A percentile compares a stretch with the other conserved stretches of the same genome.
These are phyloP conservation scores for Pogona vitticeps DNA, from an alignment of 2,113 vertebrate species.

Conservation along the genomic window DNA sequence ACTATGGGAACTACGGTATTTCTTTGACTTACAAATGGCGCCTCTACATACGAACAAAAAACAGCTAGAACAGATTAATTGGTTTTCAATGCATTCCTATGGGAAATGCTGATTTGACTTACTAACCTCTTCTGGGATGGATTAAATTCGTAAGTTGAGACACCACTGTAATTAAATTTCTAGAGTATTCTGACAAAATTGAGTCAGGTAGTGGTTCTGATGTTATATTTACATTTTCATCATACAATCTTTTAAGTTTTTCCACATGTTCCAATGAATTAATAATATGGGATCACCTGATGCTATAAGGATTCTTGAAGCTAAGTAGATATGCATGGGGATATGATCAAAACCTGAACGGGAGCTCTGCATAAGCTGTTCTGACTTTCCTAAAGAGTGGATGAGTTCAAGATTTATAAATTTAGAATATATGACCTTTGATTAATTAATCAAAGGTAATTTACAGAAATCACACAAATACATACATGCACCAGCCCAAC, in stretches of 20 bases:
- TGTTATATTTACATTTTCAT: not conserved
- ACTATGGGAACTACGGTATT: too few relatives aligned
- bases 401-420: not conserved
- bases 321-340: not conserved
- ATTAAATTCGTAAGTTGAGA: too few relatives aligned
- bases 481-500: not conserved
- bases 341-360: not conserved
- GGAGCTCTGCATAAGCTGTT: not conserved
- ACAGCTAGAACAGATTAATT: too few relatives aligned
- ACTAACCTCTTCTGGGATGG: too few relatives aligned
- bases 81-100: too few relatives aligned
- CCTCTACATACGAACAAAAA: too few relatives aligned
- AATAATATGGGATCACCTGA: not conserved
- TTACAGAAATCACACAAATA: not conserved
- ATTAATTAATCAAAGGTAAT: not conserved
- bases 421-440: not conserved
- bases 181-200: not conserved
- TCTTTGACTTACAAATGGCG: too few relatives aligned
- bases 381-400: not conserved
- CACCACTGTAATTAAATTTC: too few relatives aligned
- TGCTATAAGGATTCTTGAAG: not conserved
- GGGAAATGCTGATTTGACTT: too few relatives aligned
- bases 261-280: too few relatives aligned
- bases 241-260: not conserved
- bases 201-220: not conserved